Conservation (phyloP, 2,113 vertebrate genomes). For the Toxotes jaculatrix region DNA sequence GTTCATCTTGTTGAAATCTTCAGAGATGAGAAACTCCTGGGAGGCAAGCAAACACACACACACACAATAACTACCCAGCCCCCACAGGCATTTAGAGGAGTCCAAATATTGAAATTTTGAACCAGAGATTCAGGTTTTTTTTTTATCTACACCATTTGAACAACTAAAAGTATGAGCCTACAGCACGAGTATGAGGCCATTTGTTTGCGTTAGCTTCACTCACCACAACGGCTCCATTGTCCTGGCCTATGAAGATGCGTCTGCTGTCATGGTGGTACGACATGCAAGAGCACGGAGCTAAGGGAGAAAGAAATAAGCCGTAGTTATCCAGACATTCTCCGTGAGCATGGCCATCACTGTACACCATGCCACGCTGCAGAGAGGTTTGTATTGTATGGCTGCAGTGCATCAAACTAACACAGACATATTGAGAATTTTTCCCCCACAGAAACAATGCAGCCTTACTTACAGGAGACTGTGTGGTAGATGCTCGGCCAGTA, state of each 20-base stretch:
- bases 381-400: not conserved
- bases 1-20: conserved; percentile 99
- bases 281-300: conserved; percentile 95
- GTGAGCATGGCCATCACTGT: not conserved
- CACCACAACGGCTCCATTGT: conserved; percentile 96
- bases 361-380: not conserved
- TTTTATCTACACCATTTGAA: not conserved
- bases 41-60: conserved; percentile 43
- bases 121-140: conserved; percentile 4
- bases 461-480: conserved; percentile 93
- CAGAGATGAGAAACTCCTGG: conserved; percentile 96
- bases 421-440: not conserved
- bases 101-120: conserved; percentile 36
- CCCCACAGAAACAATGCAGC: not conserved
- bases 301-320: not conserved
- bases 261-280: conserved; percentile 96
- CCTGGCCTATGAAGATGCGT: conserved; percentile 96
- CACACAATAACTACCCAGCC: conserved; percentile 23
- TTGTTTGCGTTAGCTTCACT: conserved; percentile 60
- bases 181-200: not conserved
- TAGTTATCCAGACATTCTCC: not conserved
- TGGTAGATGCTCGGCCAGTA: conserved; percentile 98
- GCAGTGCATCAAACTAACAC: not conserved
- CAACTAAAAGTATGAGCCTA: not conserved
- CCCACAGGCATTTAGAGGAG: not conserved